Evolutionary conservation across 1,140 invertebrate species (phyloP).

Genomic region (Proales similis): DNA sequence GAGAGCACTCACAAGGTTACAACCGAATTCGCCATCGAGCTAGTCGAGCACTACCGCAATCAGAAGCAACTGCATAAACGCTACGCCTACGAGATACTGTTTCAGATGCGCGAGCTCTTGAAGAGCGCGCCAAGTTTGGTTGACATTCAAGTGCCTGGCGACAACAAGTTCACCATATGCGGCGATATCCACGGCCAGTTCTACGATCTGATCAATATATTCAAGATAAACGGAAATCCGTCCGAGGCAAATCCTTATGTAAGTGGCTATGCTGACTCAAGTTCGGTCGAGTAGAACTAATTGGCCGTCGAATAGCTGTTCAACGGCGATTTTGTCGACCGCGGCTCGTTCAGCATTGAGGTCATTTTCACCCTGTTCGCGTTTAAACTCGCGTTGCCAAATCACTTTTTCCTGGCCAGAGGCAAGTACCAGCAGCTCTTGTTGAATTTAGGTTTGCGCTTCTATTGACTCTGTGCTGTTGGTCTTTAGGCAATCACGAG

Average conservation of each 20-base stretch:
- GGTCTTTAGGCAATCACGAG: constrained; percentile 83
- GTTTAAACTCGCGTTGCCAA: constrained; percentile 90
- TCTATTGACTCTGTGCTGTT: constrained; percentile 26
- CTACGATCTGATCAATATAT: constrained; percentile 96
- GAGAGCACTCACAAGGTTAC: constrained; percentile 76
- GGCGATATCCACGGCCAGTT: constrained; percentile 99
- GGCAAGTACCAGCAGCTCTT: constrained; percentile 65
- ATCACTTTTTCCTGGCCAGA: constrained; percentile 94
- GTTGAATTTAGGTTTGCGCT: background rate
- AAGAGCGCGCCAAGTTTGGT: constrained; percentile 49
- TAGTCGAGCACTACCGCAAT: constrained; percentile 81
- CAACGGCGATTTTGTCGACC: constrained; percentile 97
- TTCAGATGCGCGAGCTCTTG: constrained; percentile 5
- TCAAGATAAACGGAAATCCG: constrained; percentile 88
- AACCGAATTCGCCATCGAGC: constrained; percentile 62
- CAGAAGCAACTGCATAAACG: constrained; percentile 89
- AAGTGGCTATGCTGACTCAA: constrained; percentile 46
- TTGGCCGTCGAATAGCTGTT: constrained; percentile 63
- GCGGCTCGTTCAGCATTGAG: constrained; percentile 97
- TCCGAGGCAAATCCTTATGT: constrained; percentile 90
- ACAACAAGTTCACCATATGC: constrained; percentile 93
- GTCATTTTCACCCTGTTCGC: constrained; percentile 96
- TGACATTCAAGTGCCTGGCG: constrained; percentile 71
- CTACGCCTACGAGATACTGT: constrained; percentile 84
- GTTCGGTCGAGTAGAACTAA: background rate